Base-by-base conservation (phyloP, 2,797 vertebrate species). In the Liasis olivaceus region DNA sequence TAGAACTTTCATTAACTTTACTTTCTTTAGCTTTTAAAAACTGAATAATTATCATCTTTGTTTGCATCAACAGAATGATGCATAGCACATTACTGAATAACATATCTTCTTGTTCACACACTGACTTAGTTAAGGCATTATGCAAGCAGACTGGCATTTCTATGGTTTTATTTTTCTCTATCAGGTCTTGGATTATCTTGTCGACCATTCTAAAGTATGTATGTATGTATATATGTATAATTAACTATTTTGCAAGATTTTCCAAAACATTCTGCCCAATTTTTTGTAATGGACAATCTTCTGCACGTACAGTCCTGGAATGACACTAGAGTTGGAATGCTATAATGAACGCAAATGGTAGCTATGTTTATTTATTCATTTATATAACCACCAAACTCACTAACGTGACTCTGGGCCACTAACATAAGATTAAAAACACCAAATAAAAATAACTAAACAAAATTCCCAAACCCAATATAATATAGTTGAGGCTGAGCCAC, bases 1-100 rank as follows among this genome's bases (percentile, higher is more conserved):
- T 59, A 92, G 51, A 58, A 58, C 51, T 66, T 85, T 42, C 60
- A 89, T 85, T 89, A 89, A 89, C 87, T 85, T 89, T 85, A 36
- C 15, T 89, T 89, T 15, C 42, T 89, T 66, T 62, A 89, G n/a
- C 36, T 84, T 26, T 56, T 47, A 58, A 90, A 87, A 69, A 85
- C 28, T n/a, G 59, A 85, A 69, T 85, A 85, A 22, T 85, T 81
- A 84, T 11, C 42, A 63, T 87, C 54, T 91, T 91, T 91, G n/a
- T 36, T 66, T 59, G 26, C 58, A 69, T 58, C 63, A 91, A 54
- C 85, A 91, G 24, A 13, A 24, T 63, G 59, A 85, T 51, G 7
- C 24, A 84, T 3, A 47, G 26, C 7, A 62, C 72, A 62, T 31
- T 26, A 42, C 26, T 64, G 20, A 85, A 85, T 64, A 59, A 90